Conservation (phyloP, 2,797 vertebrate genomes). For the Myotis pilosus region DNA sequence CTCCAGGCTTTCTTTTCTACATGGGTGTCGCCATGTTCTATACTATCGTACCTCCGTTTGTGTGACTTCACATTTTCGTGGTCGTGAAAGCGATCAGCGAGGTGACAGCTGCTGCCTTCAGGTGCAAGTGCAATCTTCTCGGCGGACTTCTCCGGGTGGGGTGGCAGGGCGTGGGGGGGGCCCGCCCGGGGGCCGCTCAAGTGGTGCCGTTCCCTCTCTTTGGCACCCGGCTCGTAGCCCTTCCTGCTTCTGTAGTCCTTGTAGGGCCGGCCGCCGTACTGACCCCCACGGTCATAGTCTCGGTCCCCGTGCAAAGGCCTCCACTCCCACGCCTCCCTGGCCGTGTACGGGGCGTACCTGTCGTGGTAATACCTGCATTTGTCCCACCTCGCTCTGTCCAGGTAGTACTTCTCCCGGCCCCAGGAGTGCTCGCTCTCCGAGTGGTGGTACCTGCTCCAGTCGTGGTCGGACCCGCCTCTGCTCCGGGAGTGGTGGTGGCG, state of each 20-base stretch:
- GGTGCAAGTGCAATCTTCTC: background rate
- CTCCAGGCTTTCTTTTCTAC: conserved; percentile 78
- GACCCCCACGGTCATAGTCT: conserved; percentile 70
- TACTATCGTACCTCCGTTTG: conserved; percentile 63
- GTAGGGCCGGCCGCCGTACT: conserved; percentile 70
- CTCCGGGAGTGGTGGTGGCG: conserved; percentile 76
- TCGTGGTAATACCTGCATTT: conserved; percentile 81
- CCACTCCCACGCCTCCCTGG: conserved; percentile 81
- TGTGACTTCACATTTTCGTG: conserved; percentile 31
- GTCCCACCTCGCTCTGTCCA: conserved; percentile 82
- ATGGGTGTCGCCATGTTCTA: conserved; percentile 64
- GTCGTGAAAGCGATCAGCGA: conserved; percentile 56
- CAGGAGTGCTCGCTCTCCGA: conserved; percentile 79
- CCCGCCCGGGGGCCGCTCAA: conserved; percentile 59
- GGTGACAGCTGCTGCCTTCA: background rate
- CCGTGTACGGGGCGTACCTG: conserved; percentile 78
- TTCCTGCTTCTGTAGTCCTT: conserved; percentile 81
- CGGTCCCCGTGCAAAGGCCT: conserved; percentile 79
- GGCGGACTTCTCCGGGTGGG: conserved; percentile 39
- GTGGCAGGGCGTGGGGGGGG: conserved; percentile 55
- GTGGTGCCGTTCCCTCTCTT: conserved; percentile 74
- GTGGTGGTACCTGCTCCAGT: conserved; percentile 78
- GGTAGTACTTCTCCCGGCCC: conserved; percentile 82
- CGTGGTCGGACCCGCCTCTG: conserved; percentile 79
- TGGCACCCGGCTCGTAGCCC: conserved; percentile 72